Evolutionary conservation across 2,888 invertebrate species (phyloP).

Genomic region (Sceliomorpha sp.): DNA sequence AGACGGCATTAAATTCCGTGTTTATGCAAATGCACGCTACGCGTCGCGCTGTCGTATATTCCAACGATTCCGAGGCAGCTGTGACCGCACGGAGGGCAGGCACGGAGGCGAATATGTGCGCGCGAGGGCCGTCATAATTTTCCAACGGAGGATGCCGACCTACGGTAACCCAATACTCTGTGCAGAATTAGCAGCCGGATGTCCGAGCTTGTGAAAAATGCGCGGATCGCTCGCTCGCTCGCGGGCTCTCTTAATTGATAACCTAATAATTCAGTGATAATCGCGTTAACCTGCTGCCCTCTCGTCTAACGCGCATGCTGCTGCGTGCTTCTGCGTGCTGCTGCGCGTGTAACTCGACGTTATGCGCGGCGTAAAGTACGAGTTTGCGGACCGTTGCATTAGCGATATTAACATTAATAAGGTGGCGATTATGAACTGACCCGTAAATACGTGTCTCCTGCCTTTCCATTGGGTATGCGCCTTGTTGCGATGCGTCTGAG

Average conservation of each 20-base stretch:
- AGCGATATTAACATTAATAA: slow-evolving; percentile 43
- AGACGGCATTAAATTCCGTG: slow-evolving; percentile 51
- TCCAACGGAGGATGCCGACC: slow-evolving; percentile 38
- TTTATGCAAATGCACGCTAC: slow-evolving; percentile 69
- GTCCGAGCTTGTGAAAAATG: slow-evolving; percentile 40
- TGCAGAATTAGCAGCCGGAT: slow-evolving; percentile 47
- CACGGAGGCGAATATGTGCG: slow-evolving; percentile 45
- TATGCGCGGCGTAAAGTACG: slow-evolving; percentile 31
- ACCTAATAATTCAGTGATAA: slow-evolving; percentile 65
- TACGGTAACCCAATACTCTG: slow-evolving; percentile 47
- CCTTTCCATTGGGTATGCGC: neutral
- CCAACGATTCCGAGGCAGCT: slow-evolving; percentile 72
- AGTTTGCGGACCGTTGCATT: slow-evolving; percentile 29
- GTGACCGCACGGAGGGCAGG: slow-evolving; percentile 66
- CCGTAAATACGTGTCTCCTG: slow-evolving; percentile 5
- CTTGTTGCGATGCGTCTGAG: neutral
- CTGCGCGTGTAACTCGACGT: slow-evolving; percentile 30
- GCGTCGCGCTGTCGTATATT: slow-evolving; percentile 70
- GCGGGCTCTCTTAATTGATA: slow-evolving; percentile 61
- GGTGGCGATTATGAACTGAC: slow-evolving; percentile 23
- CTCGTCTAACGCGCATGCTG: slow-evolving; percentile 27
- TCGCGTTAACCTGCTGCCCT: slow-evolving; percentile 62
- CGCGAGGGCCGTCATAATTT: slow-evolving; percentile 68
- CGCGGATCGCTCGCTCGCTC: slow-evolving; percentile 48
- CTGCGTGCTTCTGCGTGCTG: slow-evolving; percentile 18